Base-by-base conservation (phyloP, 2,113 vertebrate species). In the Pituophis catenifer region DNA sequence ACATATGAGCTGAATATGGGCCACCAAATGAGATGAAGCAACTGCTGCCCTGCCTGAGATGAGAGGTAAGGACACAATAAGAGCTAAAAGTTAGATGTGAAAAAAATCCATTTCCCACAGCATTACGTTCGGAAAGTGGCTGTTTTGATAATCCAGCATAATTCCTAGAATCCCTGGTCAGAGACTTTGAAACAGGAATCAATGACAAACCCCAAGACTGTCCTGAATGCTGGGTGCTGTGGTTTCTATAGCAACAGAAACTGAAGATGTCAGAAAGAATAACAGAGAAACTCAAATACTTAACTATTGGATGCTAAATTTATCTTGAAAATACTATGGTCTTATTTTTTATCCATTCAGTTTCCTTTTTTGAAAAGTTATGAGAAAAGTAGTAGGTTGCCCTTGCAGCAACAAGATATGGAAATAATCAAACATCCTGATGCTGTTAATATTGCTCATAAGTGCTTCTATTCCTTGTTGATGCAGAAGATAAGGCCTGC, bases 171-270 rank as follows among this genome's bases (percentile, higher is more conserved):
- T 89, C 33, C 90, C 86, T 0, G 0, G 90, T 6, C 29, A 86
- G 88, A 57, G 38, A 12, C 86, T 95, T 94, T 91, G 91, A 92
- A 94, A 94, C 90, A 17, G 50, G 88, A 70, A n/a, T 48, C 17
- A 87, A 50, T 94, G 44, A 54, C 57, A 92, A 89, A 44, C n/a
- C 92, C 89, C 48, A 87, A 92, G 91, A 91, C 52, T 57, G 89
- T 92, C 93, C 93, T 94, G 11, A 7, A 95, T 94, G 92, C 94
- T 94, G 81, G 91, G 93, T 89, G 92, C 3, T 2, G 89, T 91
- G 94, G 96, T 97, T 97, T 96, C 96, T 96, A 96, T 97, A 96
- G 96, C 93, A 95, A 97, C 96, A 95, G 93, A 94, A 96, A 93
- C 65, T 59, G 86, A 92, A 94, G 94, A 96, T 96, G 95, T 75